Conservation (phyloP, 2,888 invertebrate species). For the Willowsia nigromaculata region DNA sequence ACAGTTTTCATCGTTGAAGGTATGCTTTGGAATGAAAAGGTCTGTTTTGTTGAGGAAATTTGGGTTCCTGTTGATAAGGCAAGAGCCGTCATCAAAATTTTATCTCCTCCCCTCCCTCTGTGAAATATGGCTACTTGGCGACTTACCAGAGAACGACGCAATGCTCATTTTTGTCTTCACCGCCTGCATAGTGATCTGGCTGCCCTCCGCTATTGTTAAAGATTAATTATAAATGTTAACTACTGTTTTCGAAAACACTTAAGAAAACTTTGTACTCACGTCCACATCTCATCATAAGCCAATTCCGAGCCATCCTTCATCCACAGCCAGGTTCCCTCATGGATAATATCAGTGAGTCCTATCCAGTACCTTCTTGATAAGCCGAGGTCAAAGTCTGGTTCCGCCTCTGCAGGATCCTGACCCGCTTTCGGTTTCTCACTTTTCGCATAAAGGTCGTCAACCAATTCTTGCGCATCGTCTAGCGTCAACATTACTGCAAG, state of each 20-base stretch:
- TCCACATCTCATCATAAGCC: neutral
- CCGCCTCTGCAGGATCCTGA: neutral
- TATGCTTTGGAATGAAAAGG: neutral
- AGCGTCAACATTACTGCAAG: neutral
- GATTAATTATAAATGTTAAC: too few relatives aligned
- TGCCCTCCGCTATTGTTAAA: too few relatives aligned
- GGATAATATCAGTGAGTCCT: neutral
- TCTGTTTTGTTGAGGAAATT: conserved; percentile 1
- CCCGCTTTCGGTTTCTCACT: neutral
- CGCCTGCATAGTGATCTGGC: neutral
- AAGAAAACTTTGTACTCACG: too few relatives aligned
- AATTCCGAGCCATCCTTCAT: neutral
- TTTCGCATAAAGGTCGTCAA: neutral
- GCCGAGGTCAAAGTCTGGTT: neutral
- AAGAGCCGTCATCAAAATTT: neutral
- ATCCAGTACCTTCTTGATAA: neutral
- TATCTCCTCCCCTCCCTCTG: too few relatives aligned
- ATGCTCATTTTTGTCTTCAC: neutral
- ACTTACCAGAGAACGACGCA: conserved; percentile 12
- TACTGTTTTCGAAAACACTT: too few relatives aligned
- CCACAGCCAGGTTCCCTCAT: neutral
- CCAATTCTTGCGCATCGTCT: neutral
- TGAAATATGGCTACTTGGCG: neutral
- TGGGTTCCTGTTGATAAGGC: too few relatives aligned
- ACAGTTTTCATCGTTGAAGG: conserved; percentile 52